Evolutionary conservation across 2,797 vertebrate genomes (phyloP).

Genomic region (Natrix natrix): DNA sequence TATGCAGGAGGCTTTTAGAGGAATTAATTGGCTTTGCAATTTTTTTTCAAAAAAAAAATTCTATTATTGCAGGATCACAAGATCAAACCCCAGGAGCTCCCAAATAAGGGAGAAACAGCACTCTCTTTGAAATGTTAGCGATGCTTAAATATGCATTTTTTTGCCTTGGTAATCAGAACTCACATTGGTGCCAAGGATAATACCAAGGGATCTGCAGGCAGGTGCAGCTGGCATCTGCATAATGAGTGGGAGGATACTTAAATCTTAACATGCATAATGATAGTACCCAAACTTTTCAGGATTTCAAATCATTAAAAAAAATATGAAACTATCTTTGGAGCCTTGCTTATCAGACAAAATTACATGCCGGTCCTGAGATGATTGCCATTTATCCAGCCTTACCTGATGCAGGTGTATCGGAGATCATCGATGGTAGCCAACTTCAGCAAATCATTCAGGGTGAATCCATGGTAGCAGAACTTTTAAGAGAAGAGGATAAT

Average conservation of each 20-base stretch:
- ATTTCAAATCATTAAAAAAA: not conserved
- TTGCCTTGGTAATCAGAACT: not conserved
- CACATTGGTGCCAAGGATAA: not conserved
- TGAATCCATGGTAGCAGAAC: constrained; percentile 82
- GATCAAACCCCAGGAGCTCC: not conserved
- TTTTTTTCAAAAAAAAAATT: not conserved
- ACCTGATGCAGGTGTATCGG: constrained; percentile 83
- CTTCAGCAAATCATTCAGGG: constrained; percentile 76
- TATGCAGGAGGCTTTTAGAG: not conserved
- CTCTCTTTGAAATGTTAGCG: not conserved
- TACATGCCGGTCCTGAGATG: not conserved
- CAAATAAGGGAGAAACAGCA: not conserved
- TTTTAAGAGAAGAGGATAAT: constrained; percentile 49
- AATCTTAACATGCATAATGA: not conserved
- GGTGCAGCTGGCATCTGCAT: not conserved
- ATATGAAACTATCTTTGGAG: not conserved
- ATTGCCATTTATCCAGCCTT: constrained; percentile 20
- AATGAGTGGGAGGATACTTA: not conserved
- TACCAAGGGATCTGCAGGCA: not conserved
- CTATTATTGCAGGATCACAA: not conserved
- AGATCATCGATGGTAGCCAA: constrained; percentile 82
- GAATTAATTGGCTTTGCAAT: not conserved
- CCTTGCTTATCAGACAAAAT: not conserved
- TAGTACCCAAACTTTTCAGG: not conserved
- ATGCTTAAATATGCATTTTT: not conserved